Conservation (phyloP, 2,797 vertebrate genomes). For the Rhinoraja longicauda region DNA sequence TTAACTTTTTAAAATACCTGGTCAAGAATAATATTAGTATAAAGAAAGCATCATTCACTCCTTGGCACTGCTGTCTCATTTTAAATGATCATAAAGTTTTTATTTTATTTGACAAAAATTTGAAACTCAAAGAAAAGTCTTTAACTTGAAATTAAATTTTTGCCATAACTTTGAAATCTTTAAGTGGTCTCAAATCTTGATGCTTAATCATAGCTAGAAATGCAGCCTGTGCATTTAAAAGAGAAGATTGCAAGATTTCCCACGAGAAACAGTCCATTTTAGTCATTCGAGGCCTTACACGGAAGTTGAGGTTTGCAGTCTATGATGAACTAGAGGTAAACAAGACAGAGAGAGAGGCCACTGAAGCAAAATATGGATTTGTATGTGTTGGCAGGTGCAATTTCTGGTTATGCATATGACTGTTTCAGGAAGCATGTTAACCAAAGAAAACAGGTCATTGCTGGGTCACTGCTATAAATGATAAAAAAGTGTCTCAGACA, state of each 20-base stretch:
- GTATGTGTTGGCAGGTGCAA: constrained; percentile 54
- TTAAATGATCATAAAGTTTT: neutral
- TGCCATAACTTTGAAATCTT: neutral
- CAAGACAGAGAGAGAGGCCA: constrained; percentile 47
- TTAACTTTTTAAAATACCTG: neutral
- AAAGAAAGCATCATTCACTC: neutral
- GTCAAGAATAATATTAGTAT: neutral
- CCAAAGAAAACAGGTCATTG: constrained; percentile 52
- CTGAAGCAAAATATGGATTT: constrained; percentile 49
- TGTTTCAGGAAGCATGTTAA: constrained; percentile 54
- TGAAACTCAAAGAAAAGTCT: neutral
- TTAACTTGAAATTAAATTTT: neutral
- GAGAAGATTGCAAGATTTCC: constrained; percentile 46
- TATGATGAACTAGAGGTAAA: constrained; percentile 56
- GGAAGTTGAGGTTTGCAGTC: constrained; percentile 62
- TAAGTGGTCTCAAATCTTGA: neutral
- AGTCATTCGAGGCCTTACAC: constrained; percentile 55
- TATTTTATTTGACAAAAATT: neutral
- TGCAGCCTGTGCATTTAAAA: neutral
- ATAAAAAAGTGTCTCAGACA: constrained; percentile 43
- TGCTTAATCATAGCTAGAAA: constrained; percentile 32
- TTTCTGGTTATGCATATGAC: constrained; percentile 47
- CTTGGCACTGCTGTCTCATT: neutral
- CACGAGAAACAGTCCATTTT: constrained; percentile 59
- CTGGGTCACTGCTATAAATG: constrained; percentile 52